Evolutionary conservation across 2,113 vertebrate genomes (phyloP).

Genomic region (Catharus fuscescens): DNA sequence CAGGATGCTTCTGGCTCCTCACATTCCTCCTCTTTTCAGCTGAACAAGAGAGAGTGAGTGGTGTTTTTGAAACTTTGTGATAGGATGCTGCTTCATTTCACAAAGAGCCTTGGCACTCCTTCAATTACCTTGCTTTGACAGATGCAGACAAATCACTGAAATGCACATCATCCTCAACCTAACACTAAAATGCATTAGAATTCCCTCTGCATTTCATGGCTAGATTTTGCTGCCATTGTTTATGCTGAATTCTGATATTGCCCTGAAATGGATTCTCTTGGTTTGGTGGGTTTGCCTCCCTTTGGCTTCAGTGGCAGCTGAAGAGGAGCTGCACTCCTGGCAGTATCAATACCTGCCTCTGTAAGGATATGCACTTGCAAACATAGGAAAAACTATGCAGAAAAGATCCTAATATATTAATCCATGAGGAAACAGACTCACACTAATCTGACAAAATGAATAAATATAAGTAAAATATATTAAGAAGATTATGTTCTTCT

Average conservation of each 20-base stretch:
- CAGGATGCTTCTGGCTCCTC: conserved; percentile 25
- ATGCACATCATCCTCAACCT: conserved; percentile 43
- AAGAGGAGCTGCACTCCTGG: background rate
- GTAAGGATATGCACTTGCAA: background rate
- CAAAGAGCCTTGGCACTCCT: conserved; percentile 58
- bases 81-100: conserved; percentile 28
- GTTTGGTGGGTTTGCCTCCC: background rate
- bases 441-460: background rate
- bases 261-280: background rate
- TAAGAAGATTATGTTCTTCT: conserved; percentile 18
- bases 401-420: background rate
- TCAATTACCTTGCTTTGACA: conserved; percentile 67
- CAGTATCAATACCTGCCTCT: background rate
- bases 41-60: conserved; percentile 2
- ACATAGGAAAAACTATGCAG: background rate
- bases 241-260: background rate
- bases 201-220: conserved; percentile 7
- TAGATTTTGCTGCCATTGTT: background rate
- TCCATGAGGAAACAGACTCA: background rate
- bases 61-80: conserved; percentile 29
- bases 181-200: conserved; percentile 24
- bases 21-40: background rate
- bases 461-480: conserved; percentile 1
- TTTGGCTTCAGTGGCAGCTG: background rate
- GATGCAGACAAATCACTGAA: conserved; percentile 42